Base-by-base conservation (phyloP, 1,140 invertebrate species). In the Ceratitis capitata region DNA sequence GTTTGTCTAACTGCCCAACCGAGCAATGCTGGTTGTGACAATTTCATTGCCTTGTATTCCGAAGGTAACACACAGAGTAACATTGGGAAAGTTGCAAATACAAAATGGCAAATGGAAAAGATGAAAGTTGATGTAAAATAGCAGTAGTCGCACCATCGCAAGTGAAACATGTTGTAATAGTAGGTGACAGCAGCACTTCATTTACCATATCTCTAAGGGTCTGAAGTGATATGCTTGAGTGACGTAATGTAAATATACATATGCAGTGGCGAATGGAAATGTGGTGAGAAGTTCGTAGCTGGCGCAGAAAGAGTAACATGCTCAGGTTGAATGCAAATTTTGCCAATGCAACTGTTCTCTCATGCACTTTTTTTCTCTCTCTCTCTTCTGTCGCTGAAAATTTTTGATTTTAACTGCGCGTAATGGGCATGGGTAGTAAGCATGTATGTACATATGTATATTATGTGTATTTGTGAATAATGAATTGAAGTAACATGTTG, bases 21-120 rank as follows among this genome's bases (percentile, higher is more conserved):
- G 26, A 78, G 69, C 69, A 78, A 78, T 78, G 69, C 32, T 42
- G 69, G 69, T 78, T 78, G 69, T 39, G 69, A 39, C 45, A 47
- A n/a, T n/a, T n/a, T n/a, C n/a, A 39, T 45, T 12, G 39, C 23
- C n/a, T 78, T 23, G 69, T 78, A 78, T 78, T 45, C 9, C 4
- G 23, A 32, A 64, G 58, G 12, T 12, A 6, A 64, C n/a, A 14
- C 23, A 29, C 23, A 32, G 58, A 26, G 29, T 12, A 64, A 32
- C 14, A 32, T n/a, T n/a, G n/a, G n/a, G n/a, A n/a, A 32, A 23
- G 58, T 29, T 29, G 32, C 29, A 64, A 32, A 64, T 29, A 12
- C 58, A 6, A 32, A 10, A 12, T 6, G 26, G 23, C 29, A 12
- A 10, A n/a, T 10, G 5, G 14, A 26, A 6, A 64, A 10, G 32